Evolutionary conservation across 2,888 invertebrate genomes (phyloP).

Genomic region (Lacanobia wlatinum): DNA sequence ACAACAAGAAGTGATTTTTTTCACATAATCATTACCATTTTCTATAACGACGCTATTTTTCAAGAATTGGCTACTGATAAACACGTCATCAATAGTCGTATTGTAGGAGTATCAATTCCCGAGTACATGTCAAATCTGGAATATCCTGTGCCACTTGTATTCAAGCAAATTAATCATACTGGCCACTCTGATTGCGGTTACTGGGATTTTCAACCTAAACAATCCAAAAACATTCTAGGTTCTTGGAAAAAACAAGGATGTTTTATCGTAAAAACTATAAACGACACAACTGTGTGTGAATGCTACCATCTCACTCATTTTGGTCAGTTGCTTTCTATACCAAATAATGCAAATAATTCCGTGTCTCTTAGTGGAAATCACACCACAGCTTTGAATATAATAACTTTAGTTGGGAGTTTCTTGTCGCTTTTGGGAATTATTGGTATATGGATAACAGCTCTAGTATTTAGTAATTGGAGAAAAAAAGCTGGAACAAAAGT

Average conservation of each 20-base stretch:
- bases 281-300: constrained; percentile 81
- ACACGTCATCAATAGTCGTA: constrained; percentile 83
- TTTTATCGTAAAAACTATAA: constrained; percentile 75
- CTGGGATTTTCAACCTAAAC: constrained; percentile 88
- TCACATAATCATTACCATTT: constrained; percentile 88
- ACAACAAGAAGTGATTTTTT: constrained; percentile 66
- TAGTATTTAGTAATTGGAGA: constrained; percentile 91
- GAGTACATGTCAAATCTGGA: constrained; percentile 90
- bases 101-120: constrained; percentile 92
- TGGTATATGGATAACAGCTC: constrained; percentile 91
- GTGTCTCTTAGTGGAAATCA: constrained; percentile 72
- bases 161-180: constrained; percentile 74
- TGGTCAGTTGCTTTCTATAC: constrained; percentile 88
- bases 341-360: constrained; percentile 51
- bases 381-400: constrained; percentile 87
- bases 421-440: constrained; percentile 90
- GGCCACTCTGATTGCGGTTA: constrained; percentile 86
- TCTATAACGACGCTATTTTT: constrained; percentile 89
- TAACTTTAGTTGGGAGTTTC: constrained; percentile 91
- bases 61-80: constrained; percentile 81
- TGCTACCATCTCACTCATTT: constrained; percentile 92
- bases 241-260: constrained; percentile 91
- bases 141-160: constrained; percentile 89
- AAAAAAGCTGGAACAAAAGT: constrained; percentile 92
- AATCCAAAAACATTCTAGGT: constrained; percentile 73